phyloP scores from a whole-genome alignment of 2,888 invertebrate species.

The Platerodrilus igneus region DNA sequence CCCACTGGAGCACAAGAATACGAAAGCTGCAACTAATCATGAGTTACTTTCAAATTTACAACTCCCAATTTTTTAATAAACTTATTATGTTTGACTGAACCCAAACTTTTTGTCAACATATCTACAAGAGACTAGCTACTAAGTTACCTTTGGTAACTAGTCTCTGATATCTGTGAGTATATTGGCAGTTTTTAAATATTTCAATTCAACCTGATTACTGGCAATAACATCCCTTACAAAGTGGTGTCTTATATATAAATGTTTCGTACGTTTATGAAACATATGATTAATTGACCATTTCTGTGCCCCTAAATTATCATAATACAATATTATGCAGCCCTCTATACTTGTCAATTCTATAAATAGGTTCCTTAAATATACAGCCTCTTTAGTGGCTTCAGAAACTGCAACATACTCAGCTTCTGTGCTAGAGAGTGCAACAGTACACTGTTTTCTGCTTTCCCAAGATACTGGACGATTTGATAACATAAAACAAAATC shows the following conservation, averaged over 20 bases:
- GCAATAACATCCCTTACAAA: slow-evolving; percentile 22
- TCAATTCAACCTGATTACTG: slow-evolving; percentile 13
- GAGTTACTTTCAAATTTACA: no score
- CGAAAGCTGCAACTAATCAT: no score
- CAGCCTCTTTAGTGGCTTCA: slow-evolving; percentile 30
- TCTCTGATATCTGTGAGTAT: slow-evolving; percentile 24
- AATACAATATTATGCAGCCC: slow-evolving; percentile 5
- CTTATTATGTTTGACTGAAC: no score
- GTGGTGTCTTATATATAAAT: slow-evolving; percentile 27
- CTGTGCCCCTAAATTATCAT: slow-evolving; percentile 20
- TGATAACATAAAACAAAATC: slow-evolving; percentile 31
- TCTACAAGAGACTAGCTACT: no score
- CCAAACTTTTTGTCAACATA: no score
- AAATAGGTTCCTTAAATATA: slow-evolving; percentile 17
- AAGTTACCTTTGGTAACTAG: no score
- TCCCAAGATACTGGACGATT: slow-evolving; percentile 33
- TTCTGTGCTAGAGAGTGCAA: slow-evolving; percentile 35
- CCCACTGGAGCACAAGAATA: no score
- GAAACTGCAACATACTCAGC: slow-evolving; percentile 35
- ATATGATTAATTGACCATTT: slow-evolving; percentile 13
- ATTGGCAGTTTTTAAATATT: slow-evolving; percentile 21
- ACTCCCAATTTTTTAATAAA: no score
- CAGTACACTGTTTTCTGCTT: slow-evolving; percentile 34
- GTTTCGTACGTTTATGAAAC: slow-evolving; percentile 21
- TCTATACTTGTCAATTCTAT: slow-evolving; percentile 7